Evolutionary conservation across 1,140 invertebrate genomes (phyloP), one percentile per base, ranked within the genome.

Genomic region (Drosophila athabasca): DNA sequence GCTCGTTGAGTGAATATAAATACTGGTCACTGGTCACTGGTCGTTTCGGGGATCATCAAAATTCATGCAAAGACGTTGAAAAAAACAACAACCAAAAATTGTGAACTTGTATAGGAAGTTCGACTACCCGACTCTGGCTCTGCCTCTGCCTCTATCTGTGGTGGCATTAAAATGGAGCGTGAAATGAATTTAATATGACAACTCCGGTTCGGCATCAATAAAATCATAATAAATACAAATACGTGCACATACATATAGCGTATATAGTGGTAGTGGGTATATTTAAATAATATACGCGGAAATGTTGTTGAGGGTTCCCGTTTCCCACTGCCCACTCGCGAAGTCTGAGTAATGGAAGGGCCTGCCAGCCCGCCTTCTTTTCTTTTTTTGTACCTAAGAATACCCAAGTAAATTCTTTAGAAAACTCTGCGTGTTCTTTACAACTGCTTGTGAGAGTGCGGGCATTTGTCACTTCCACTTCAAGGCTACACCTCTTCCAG

Each of bases 21-120:
- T 39, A 46, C 26, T 67, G 62, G 73, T 19, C 17, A 19, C 17
- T 19, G 17, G 17, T 19, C 17, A 19, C 17, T 19, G 17, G 73
- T 62, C 54, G 53, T 39, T 43, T 43, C 35, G 39, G 44, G 22
- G 51, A 29, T 51, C 59, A 76, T 82, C 58, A 57, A 79, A 83
- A 78, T 51, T 65, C 64, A 78, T 74, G 60, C 70, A 64, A 11
- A 69, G 43, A 54, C 62, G 44, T 24, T 44, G 13, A 29, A 57
- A 53, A 35, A 54, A 64, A 64, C 26, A 61, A n/a, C 4, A 17
- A 39, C 13, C 13, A 13, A 39, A 39, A 49, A 43, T 55, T 62
- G 60, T 81, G 58, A 66, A 77, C 79, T 58, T 85, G 61, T 74
- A 77, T 55, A 87, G 81, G 81, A 85, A 85, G 82, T 85, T 81